phyloP scores from a whole-genome alignment of 2,797 vertebrate genomes.

The Pygocentrus nattereri region DNA sequence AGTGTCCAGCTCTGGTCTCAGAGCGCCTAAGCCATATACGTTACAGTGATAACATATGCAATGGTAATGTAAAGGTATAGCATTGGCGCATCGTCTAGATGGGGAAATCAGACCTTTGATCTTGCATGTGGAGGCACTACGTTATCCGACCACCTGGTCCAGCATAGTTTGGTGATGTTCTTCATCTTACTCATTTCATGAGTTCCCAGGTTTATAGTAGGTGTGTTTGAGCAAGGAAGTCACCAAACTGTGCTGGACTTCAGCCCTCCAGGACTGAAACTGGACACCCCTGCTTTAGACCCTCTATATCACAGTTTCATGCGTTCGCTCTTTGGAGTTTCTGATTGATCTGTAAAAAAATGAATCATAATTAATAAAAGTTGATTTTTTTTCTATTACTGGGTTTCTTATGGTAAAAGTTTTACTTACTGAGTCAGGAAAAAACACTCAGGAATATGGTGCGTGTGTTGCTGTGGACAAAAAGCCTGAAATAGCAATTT shows the following conservation, averaged over 20 bases:
- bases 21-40: not conserved
- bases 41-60: not conserved
- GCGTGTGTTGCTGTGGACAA: no score
- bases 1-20: not conserved
- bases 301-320: conserved; percentile 1
- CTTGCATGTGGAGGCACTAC: not conserved
- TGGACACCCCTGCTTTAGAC: not conserved
- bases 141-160: not conserved
- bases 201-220: not conserved
- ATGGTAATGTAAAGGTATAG: not conserved
- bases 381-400: conserved; percentile 17
- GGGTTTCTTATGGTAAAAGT: not conserved
- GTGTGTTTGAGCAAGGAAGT: not conserved
- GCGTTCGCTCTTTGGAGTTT: not conserved
- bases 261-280: not conserved
- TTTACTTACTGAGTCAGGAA: no score
- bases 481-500: no score
- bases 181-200: not conserved
- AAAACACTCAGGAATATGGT: no score
- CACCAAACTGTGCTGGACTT: not conserved
- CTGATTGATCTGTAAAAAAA: conserved; percentile 16
- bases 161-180: not conserved
- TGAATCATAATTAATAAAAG: conserved; percentile 21
- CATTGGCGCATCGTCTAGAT: not conserved
- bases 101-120: not conserved